Evolutionary conservation across 1,140 invertebrate genomes (phyloP), one percentile per base, ranked within the genome.

Genomic region (Tetramorium parvispinum): DNA sequence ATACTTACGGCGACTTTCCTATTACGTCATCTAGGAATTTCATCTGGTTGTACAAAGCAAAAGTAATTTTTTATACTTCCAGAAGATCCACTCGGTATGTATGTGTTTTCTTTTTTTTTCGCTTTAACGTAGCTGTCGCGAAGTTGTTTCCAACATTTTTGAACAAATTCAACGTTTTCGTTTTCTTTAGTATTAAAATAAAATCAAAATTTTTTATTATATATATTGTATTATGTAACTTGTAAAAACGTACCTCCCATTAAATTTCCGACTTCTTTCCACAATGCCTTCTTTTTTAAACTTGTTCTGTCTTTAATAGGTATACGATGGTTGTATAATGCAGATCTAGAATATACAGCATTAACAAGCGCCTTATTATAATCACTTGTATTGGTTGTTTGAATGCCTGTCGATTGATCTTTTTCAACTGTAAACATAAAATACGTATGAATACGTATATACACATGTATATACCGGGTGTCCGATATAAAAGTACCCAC

Each of bases 141-240:
- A 68, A 68, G 65, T 68, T 68, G 37, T n/a, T 68, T 68, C 37
- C 65, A 68, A 8, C 65, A n/a, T 46, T 68, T 63, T 68, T 68
- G 65, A 1, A 68, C 65, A 13, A 68, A 68, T 68, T 68, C 65
- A 46, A 68, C 13, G 3, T 68, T 66, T 32, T 40, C 55, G n/a
- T 57, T 57, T 57, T 10, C 55, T 57, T 57, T 6, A 57, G 10
- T 57, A 57, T 57, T 57, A 40, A 40, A 40, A n/a, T n/a, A 40
- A 40, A 40, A 40, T 40, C 37, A 40, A 40, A 40, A 40, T 40
- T 40, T 40, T 40, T 40, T 40, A 40, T 40, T 40, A 40, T 40
- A 40, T 40, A 40, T 40, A 40, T 40, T 53, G 18, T 53, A 53
- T 53, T 53, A 53, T 18, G 13, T 63, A 63, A 57, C 27, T 37